A percentile compares a stretch with the other conserved stretches of the same genome.
These are phyloP conservation scores for Ictalurus furcatus DNA, from an alignment of 2,113 vertebrate species.

Conservation along the genomic window DNA sequence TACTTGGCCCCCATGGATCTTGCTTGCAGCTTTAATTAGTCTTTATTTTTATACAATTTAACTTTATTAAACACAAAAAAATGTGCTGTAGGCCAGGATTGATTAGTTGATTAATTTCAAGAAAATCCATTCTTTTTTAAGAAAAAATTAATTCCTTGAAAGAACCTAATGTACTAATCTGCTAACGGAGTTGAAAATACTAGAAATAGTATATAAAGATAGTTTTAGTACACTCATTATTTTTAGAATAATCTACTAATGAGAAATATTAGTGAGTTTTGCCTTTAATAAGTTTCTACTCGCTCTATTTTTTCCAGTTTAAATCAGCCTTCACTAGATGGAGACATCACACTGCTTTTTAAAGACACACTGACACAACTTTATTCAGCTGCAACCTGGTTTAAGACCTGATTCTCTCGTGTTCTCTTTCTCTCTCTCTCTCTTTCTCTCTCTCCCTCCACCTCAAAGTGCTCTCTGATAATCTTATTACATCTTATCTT, in stretches of 20 bases:
- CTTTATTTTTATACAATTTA: too few species aligned
- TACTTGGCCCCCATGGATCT: too few species aligned
- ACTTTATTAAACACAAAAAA: too few species aligned
- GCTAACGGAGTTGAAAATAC: neutral
- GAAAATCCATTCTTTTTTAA: too few species aligned
- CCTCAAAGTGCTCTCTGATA: neutral
- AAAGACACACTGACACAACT: neutral
- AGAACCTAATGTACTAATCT: neutral
- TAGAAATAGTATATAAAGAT: neutral
- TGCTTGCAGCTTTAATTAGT: too few species aligned
- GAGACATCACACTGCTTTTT: constrained; percentile 10
- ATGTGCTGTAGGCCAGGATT: too few species aligned
- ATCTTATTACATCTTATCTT: constrained; percentile 6
- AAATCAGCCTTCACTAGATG: constrained; percentile 31
- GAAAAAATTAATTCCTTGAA: too few species aligned
- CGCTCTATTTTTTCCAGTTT: neutral
- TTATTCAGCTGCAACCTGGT: neutral
- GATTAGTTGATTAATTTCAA: too few species aligned
- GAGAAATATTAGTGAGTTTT: neutral
- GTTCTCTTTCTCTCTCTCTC: neutral
- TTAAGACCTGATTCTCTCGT: neutral
- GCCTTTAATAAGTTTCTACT: neutral
- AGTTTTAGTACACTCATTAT: neutral
- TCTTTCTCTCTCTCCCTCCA: neutral
- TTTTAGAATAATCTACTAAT: neutral